Conservation (phyloP, 2,888 invertebrate species). For the Eumacrocentrus americanus region DNA sequence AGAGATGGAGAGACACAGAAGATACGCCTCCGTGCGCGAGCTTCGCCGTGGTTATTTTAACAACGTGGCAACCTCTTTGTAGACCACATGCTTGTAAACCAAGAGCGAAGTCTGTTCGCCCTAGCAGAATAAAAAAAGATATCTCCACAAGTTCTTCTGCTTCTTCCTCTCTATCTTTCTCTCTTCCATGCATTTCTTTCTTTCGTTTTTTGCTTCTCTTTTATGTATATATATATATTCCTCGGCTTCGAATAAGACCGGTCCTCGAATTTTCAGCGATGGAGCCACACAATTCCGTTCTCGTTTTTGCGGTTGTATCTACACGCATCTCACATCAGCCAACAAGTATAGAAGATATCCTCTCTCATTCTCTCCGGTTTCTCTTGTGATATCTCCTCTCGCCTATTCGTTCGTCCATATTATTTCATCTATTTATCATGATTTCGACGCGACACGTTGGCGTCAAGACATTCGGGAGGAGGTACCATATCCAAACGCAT, state of each 20-base stretch:
- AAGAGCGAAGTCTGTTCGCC: constrained; percentile 59
- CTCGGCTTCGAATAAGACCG: constrained; percentile 31
- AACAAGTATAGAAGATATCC: not conserved
- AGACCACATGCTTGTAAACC: constrained; percentile 61
- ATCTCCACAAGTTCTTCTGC: constrained; percentile 22
- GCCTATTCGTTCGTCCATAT: constrained; percentile 11
- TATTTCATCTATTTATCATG: constrained; percentile 14
- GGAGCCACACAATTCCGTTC: not conserved
- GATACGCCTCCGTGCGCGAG: constrained; percentile 44
- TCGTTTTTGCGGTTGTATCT: not conserved
- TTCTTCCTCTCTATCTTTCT: constrained; percentile 14
- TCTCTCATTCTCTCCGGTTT: not conserved
- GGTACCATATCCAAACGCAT: constrained; percentile 5
- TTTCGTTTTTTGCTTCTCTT: constrained; percentile 4
- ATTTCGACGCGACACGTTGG: constrained; percentile 15
- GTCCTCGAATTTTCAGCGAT: constrained; percentile 30
- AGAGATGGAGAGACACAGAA: constrained; percentile 28
- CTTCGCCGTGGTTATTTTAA: constrained; percentile 60
- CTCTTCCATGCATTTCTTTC: not conserved
- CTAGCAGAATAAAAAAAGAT: constrained; percentile 21
- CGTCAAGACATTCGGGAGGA: constrained; percentile 4
- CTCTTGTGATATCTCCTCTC: not conserved
- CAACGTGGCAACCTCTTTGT: constrained; percentile 62
- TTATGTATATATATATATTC: too few relatives aligned
- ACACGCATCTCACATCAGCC: not conserved